Conservation (phyloP, 2,888 invertebrate species). For the Amblyjoppa proteus region DNA sequence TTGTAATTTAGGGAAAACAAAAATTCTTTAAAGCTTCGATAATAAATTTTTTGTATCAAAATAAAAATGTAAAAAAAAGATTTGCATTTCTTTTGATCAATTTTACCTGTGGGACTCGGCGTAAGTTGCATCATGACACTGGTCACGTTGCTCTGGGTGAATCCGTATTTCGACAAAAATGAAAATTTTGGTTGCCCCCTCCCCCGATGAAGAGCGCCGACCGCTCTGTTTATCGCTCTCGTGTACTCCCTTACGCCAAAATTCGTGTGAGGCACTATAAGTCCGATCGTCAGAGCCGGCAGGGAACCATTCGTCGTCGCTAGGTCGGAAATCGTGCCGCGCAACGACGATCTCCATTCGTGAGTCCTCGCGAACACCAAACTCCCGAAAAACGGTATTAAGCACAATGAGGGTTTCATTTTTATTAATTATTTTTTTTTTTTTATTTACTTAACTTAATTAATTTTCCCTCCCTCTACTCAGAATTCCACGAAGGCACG, state of each 20-base stretch:
- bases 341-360: conserved; percentile 73
- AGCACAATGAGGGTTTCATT: conserved; percentile 71
- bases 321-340: conserved; percentile 62
- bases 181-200: conserved; percentile 86
- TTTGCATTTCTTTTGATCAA: neutral
- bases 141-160: conserved; percentile 88
- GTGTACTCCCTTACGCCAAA: conserved; percentile 90
- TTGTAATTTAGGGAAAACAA: no score
- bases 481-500: conserved; percentile 56
- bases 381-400: conserved; percentile 73
- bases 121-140: conserved; percentile 90
- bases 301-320: conserved; percentile 65
- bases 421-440: conserved; percentile 51
- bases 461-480: conserved; percentile 11
- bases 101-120: conserved; percentile 91
- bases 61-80: neutral
- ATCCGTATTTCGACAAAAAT: conserved; percentile 89
- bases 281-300: conserved; percentile 86
- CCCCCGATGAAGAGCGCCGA: conserved; percentile 86
- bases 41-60: neutral
- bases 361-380: conserved; percentile 72
- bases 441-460: conserved; percentile 2
- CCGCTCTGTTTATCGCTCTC: conserved; percentile 88
- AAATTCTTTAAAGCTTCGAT: no score
- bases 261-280: conserved; percentile 88